Percentiles rank a stretch among this genome's conserved stretches.
Conservation (phyloP, 2,113 vertebrate genomes). For the Myrmecobius fasciatus region DNA sequence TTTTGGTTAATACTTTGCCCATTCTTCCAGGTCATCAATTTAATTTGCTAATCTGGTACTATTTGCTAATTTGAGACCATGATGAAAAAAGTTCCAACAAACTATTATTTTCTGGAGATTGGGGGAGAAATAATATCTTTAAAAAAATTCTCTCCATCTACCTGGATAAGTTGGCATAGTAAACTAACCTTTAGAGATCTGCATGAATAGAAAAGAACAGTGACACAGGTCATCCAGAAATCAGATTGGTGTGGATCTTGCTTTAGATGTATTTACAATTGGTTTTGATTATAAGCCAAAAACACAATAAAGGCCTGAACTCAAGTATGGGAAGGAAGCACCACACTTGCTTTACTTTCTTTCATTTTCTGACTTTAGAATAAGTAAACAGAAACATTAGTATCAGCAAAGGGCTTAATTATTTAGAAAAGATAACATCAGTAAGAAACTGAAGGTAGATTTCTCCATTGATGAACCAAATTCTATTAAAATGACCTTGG, state of each 20-base stretch:
- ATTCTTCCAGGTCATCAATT: neutral
- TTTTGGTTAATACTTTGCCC: neutral
- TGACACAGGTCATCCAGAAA: neutral
- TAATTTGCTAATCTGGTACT: neutral
- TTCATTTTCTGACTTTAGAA: neutral
- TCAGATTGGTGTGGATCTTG: neutral
- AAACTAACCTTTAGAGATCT: neutral
- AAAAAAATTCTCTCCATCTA: neutral
- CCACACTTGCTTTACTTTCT: neutral
- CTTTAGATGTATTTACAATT: neutral
- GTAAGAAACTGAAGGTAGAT: slow-evolving; percentile 11
- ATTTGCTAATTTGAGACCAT: neutral
- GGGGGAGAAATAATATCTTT: neutral
- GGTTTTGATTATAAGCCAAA: neutral
- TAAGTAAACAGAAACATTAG: slow-evolving; percentile 8
- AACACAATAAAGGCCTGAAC: neutral
- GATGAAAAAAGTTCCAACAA: neutral
- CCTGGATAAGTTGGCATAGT: neutral
- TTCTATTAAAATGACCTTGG: slow-evolving; percentile 17
- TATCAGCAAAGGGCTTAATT: slow-evolving; percentile 42
- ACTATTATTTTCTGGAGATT: neutral
- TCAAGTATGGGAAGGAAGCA: neutral
- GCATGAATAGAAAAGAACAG: neutral
- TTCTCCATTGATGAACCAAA: slow-evolving; percentile 45
- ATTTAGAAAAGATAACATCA: slow-evolving; percentile 11